Percentiles rank a stretch among this genome's conserved stretches.
phyloP scores from a whole-genome alignment of 1,140 invertebrate species.

The Charaxes varanes region DNA sequence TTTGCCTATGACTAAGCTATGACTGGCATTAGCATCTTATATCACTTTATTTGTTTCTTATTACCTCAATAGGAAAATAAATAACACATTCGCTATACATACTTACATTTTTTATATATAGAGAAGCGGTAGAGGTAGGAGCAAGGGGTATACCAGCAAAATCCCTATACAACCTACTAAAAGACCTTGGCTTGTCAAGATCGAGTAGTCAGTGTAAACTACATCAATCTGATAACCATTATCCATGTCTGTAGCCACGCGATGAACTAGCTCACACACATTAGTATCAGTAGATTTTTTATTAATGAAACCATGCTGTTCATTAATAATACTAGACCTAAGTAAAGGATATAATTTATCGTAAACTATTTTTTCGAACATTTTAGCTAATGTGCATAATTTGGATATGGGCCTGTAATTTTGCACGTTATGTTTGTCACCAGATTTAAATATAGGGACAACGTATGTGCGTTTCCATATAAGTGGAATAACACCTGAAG shows the following conservation, averaged over 20 bases:
- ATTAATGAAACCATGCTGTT: conserved; percentile 10
- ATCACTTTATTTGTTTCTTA: no score
- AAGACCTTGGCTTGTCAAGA: no score
- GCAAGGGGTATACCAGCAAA: no score
- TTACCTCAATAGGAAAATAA: no score
- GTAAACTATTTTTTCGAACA: conserved; percentile 19
- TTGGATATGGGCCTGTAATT: conserved; percentile 22
- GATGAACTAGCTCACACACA: conserved; percentile 8
- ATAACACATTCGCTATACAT: no score
- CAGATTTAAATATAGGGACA: conserved; percentile 16
- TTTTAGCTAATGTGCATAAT: conserved; percentile 7
- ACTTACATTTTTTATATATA: no score
- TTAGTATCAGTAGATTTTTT: conserved; percentile 16
- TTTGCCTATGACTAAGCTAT: no score
- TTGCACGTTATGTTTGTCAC: conserved; percentile 16
- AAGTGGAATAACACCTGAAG: conserved; percentile 10
- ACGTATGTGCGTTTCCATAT: conserved; percentile 18
- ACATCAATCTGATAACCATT: not conserved
- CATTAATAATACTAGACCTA: not conserved
- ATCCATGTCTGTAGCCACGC: conserved; percentile 1
- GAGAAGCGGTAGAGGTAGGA: no score
- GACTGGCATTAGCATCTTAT: no score
- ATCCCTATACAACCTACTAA: no score
- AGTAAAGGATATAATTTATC: conserved; percentile 4
- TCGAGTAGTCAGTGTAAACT: no score